Evolutionary conservation across 2,888 invertebrate species (phyloP).

Genomic region (Melieria crassipennis): DNA sequence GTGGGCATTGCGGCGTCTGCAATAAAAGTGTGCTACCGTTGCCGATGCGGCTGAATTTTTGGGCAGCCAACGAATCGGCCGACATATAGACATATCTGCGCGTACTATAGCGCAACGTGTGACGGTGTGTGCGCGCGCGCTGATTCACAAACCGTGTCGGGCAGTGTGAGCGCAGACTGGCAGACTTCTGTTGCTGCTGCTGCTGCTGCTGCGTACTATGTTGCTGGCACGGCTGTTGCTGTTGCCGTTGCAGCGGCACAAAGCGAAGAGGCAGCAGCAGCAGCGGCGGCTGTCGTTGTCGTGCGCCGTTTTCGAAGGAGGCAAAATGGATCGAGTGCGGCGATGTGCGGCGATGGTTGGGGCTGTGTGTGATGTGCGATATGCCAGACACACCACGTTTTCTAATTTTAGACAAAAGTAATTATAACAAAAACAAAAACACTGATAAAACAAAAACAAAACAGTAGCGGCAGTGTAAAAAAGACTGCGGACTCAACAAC

Average conservation of each 20-base stretch:
- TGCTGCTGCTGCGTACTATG: background rate
- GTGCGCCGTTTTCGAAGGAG: background rate
- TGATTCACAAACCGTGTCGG: no score
- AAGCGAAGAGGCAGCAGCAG: no score
- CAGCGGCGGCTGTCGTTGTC: no score
- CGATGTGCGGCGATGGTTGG: background rate
- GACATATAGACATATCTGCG: no score
- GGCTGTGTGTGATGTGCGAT: slow-evolving; percentile 50
- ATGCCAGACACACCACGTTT: slow-evolving; percentile 65
- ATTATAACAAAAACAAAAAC: slow-evolving; percentile 54
- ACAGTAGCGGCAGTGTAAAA: slow-evolving; percentile 1
- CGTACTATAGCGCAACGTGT: no score
- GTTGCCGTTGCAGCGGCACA: background rate
- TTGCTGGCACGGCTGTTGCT: background rate
- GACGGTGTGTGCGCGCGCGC: no score
- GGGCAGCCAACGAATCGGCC: no score
- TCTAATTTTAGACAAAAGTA: slow-evolving; percentile 66
- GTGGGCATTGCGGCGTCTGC: no score
- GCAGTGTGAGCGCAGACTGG: no score
- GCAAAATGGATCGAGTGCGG: background rate
- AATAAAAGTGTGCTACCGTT: no score
- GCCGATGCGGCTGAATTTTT: no score
- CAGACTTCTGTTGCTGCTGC: background rate
- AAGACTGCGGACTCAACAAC: slow-evolving; percentile 4
- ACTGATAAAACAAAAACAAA: slow-evolving; percentile 16